A percentile compares a stretch with the other conserved stretches of the same genome.
These are phyloP conservation scores for Triplophysa dalaica DNA, from an alignment of 2,113 vertebrate genomes.

Conservation along the genomic window DNA sequence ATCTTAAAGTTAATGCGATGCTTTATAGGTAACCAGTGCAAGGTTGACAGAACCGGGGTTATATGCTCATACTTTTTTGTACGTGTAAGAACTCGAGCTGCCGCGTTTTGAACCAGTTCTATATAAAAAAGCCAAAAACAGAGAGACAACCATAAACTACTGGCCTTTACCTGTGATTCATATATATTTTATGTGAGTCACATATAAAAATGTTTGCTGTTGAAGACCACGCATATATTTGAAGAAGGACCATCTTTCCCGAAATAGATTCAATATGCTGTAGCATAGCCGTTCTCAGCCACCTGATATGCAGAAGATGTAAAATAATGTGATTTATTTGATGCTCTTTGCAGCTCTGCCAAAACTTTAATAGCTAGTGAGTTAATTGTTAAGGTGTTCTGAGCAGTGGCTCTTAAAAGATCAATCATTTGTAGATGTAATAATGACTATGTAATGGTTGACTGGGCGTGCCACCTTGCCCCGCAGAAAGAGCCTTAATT, in stretches of 20 bases:
- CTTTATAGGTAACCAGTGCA: too few species aligned
- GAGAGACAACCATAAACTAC: not conserved
- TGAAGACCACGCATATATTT: not conserved
- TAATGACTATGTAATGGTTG: constrained; percentile 72
- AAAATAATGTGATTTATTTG: constrained; percentile 64
- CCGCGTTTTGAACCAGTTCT: too few species aligned
- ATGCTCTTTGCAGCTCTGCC: constrained; percentile 45
- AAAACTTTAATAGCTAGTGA: constrained; percentile 66
- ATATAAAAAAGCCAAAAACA: not conserved
- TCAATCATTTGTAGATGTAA: constrained; percentile 68
- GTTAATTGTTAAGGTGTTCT: constrained; percentile 71
- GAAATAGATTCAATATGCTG: constrained; percentile 57
- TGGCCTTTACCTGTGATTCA: not conserved
- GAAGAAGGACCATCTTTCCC: not conserved
- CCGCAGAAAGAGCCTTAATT: constrained; percentile 66
- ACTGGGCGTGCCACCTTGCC: constrained; percentile 56
- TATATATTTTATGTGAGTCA: constrained; percentile 6
- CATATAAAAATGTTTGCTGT: not conserved
- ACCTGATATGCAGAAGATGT: constrained; percentile 49
- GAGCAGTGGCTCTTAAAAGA: constrained; percentile 59
- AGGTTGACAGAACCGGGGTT: too few species aligned
- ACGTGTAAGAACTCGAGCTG: too few species aligned
- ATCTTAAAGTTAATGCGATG: too few species aligned
- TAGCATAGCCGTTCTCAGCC: constrained; percentile 55
- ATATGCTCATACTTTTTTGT: too few species aligned